Percentiles rank a stretch among this genome's conserved stretches.
Conservation (phyloP, 1,140 invertebrate genomes). For the Drosophila neocordata region DNA sequence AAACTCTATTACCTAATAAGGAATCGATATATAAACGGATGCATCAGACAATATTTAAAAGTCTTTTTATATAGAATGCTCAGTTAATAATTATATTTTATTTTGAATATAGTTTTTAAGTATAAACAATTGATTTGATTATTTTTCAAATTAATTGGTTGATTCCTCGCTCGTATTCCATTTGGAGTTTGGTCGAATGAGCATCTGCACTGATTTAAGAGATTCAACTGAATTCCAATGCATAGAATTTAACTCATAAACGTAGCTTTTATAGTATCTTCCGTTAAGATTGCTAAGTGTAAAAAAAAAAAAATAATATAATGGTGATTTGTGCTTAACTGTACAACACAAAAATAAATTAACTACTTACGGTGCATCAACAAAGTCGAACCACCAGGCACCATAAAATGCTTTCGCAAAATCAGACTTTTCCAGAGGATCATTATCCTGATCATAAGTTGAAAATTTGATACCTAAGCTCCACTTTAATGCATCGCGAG, state of each 20-base stretch:
- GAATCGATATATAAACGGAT: too few species aligned
- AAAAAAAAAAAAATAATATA: neutral
- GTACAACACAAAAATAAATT: neutral
- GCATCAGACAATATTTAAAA: too few species aligned
- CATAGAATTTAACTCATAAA: neutral
- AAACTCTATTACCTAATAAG: too few species aligned
- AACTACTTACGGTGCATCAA: constrained; percentile 9
- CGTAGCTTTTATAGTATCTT: constrained; percentile 1
- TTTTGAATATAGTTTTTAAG: too few species aligned
- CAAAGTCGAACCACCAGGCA: constrained; percentile 36
- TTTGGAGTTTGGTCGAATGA: constrained; percentile 22
- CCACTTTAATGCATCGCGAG: neutral
- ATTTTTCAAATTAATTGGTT: too few species aligned
- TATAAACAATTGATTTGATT: too few species aligned
- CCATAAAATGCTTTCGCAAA: constrained; percentile 22
- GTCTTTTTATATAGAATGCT: too few species aligned
- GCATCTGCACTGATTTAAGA: constrained; percentile 22
- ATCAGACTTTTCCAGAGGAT: constrained; percentile 3
- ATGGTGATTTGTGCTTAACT: neutral
- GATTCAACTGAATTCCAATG: neutral
- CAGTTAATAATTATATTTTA: too few species aligned
- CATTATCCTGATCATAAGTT: neutral
- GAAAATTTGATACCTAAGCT: neutral
- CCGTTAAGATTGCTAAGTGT: constrained; percentile 25
- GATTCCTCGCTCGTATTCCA: neutral